A percentile compares a stretch with the other conserved stretches of the same genome.
Evolutionary conservation across 64 coral and sea anemone species (phyloP).

Genomic region (Montipora efflorescens): DNA sequence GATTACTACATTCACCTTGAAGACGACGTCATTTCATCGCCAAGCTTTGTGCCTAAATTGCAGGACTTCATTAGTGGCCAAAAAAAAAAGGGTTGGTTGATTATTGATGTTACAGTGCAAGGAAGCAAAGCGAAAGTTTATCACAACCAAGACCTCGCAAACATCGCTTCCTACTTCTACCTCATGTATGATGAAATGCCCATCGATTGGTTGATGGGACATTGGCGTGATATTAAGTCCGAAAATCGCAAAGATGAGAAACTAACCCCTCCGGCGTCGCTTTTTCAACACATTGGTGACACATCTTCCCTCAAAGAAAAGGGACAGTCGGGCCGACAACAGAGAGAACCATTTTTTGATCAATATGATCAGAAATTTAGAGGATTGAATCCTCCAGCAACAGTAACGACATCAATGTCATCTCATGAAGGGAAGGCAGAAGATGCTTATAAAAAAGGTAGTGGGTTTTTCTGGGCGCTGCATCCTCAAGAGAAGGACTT

Average conservation of each 20-base stretch:
- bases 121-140: conserved; percentile 69
- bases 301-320: conserved; percentile 43
- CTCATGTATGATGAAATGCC: conserved; percentile 44
- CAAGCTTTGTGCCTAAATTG: conserved; percentile 45
- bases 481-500: not conserved
- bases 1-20: conserved; percentile 75
- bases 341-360: too few relatives aligned
- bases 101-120: conserved; percentile 25
- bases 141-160: not conserved
- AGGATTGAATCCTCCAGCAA: not conserved
- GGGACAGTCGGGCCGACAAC: too few relatives aligned
- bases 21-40: conserved; percentile 52
- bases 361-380: not conserved
- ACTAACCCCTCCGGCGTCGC: not conserved
- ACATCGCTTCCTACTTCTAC: conserved; percentile 23
- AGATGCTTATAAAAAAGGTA: not conserved
- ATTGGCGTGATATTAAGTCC: conserved; percentile 29
- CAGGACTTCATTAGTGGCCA: conserved; percentile 26
- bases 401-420: not conserved
- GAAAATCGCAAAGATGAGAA: not conserved
- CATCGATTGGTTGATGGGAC: conserved; percentile 42
- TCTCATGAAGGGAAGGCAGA: not conserved
- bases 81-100: not conserved
- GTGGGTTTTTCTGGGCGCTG: conserved; percentile 9
- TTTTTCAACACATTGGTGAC: conserved; percentile 60